Percentiles rank a stretch among this genome's conserved stretches.
These are phyloP conservation scores for Drosophila kurseongensis DNA, from an alignment of 1,140 invertebrate species.

Conservation along the genomic window DNA sequence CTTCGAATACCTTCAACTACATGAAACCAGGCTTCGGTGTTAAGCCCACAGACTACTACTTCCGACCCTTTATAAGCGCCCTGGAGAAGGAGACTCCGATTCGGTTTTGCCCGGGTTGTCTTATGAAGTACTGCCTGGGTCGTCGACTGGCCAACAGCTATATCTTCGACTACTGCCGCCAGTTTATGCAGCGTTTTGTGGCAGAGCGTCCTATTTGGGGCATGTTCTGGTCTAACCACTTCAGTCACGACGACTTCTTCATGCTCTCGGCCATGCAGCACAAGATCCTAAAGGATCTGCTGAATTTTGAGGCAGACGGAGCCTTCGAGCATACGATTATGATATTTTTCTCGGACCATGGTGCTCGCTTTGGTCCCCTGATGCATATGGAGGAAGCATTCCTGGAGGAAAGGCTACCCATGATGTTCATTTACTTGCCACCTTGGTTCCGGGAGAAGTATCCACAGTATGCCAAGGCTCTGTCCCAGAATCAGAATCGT, in stretches of 20 bases:
- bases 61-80: slow-evolving; percentile 90
- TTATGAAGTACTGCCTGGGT: slow-evolving; percentile 85
- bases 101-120: slow-evolving; percentile 85
- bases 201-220: slow-evolving; percentile 87
- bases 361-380: slow-evolving; percentile 93
- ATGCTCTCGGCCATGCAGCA: slow-evolving; percentile 88
- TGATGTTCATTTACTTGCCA: slow-evolving; percentile 92
- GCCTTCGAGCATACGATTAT: slow-evolving; percentile 89
- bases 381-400: slow-evolving; percentile 88
- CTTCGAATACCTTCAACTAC: slow-evolving; percentile 92
- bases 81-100: slow-evolving; percentile 82
- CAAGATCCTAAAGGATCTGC: slow-evolving; percentile 86
- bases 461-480: slow-evolving; percentile 87
- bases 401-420: slow-evolving; percentile 95
- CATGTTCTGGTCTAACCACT: slow-evolving; percentile 91
- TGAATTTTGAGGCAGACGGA: slow-evolving; percentile 86
- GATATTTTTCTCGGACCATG: slow-evolving; percentile 96
- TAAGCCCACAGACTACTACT: slow-evolving; percentile 93
- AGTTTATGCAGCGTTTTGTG: slow-evolving; percentile 85
- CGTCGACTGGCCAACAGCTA: slow-evolving; percentile 86
- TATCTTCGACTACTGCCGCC: slow-evolving; percentile 86
- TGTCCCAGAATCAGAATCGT: slow-evolving; percentile 89
- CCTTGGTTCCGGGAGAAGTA: slow-evolving; percentile 89
- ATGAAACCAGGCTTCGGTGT: slow-evolving; percentile 90
- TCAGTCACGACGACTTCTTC: slow-evolving; percentile 91